These are phyloP conservation scores for Tenthredo scrophulariae DNA, from an alignment of 2,888 invertebrate species.

Conservation along the genomic window DNA sequence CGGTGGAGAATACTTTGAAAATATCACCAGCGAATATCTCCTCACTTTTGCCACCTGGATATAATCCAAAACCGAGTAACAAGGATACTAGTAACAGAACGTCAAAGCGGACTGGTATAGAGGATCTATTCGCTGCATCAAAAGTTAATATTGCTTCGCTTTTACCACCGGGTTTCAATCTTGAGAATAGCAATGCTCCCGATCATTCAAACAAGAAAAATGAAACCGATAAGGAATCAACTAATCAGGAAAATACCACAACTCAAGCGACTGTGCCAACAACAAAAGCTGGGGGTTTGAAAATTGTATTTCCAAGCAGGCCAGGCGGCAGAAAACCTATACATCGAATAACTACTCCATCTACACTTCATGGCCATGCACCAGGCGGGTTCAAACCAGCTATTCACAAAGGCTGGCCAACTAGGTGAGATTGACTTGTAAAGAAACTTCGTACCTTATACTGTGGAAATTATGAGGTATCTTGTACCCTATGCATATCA, in stretches of 20 bases:
- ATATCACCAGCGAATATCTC: slow-evolving; percentile 76
- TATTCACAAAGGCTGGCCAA: slow-evolving; percentile 92
- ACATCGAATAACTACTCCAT: slow-evolving; percentile 82
- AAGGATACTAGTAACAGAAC: slow-evolving; percentile 7
- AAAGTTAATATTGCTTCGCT: slow-evolving; percentile 80
- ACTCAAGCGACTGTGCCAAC: slow-evolving; percentile 69
- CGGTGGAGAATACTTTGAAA: slow-evolving; percentile 74
- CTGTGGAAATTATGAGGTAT: background rate
- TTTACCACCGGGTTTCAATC: slow-evolving; percentile 83
- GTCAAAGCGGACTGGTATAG: slow-evolving; percentile 26
- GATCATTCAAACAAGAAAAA: background rate
- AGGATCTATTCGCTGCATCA: slow-evolving; percentile 57
- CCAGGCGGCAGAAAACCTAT: slow-evolving; percentile 84
- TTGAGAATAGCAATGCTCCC: slow-evolving; percentile 66
- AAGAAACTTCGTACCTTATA: background rate
- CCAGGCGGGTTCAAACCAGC: slow-evolving; percentile 82
- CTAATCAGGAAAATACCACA: slow-evolving; percentile 12
- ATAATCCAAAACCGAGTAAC: slow-evolving; percentile 74
- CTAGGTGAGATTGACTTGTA: slow-evolving; percentile 80
- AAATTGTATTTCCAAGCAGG: slow-evolving; percentile 90
- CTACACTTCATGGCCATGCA: slow-evolving; percentile 77
- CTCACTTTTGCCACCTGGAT: slow-evolving; percentile 81
- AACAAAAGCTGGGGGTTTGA: slow-evolving; percentile 78
- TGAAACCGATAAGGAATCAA: background rate
- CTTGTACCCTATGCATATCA: background rate